These are phyloP conservation scores for Notodonta dromedarius DNA, from an alignment of 2,888 invertebrate species.

Conservation along the genomic window DNA sequence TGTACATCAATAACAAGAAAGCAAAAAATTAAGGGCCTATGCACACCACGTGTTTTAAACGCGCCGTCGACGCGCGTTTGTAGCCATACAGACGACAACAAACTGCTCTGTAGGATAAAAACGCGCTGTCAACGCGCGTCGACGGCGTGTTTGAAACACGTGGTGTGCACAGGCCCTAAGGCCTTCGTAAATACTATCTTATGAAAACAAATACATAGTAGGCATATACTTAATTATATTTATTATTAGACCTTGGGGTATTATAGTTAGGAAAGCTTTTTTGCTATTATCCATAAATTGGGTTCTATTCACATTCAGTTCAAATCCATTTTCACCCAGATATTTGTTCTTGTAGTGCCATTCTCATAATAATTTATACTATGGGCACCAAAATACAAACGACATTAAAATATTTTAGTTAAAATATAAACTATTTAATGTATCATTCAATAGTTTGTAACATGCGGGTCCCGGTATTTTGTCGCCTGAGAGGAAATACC, in stretches of 20 bases:
- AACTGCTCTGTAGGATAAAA: too few relatives aligned
- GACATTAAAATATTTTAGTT: too few relatives aligned
- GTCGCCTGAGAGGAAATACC: neutral
- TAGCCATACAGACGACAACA: too few relatives aligned
- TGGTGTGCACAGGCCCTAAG: too few relatives aligned
- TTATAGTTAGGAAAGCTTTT: slow-evolving; percentile 6
- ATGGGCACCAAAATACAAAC: too few relatives aligned
- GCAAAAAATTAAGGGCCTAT: slow-evolving; percentile 25
- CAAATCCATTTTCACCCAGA: slow-evolving; percentile 13
- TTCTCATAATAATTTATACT: too few relatives aligned
- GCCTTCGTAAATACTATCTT: slow-evolving; percentile 13
- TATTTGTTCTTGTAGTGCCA: too few relatives aligned
- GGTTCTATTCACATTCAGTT: slow-evolving; percentile 12
- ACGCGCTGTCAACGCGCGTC: too few relatives aligned
- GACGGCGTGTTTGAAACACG: too few relatives aligned
- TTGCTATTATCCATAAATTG: neutral
- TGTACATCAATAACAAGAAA: slow-evolving; percentile 5
- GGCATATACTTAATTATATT: neutral
- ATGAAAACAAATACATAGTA: neutral
- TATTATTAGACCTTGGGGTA: slow-evolving; percentile 3
- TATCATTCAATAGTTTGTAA: neutral
- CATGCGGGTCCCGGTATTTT: neutral
- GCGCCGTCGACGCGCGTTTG: too few relatives aligned
- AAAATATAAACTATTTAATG: neutral
- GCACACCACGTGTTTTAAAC: too few relatives aligned